Evolutionary conservation across 2,888 invertebrate species (phyloP).

Genomic region (Abrostola tripartita): DNA sequence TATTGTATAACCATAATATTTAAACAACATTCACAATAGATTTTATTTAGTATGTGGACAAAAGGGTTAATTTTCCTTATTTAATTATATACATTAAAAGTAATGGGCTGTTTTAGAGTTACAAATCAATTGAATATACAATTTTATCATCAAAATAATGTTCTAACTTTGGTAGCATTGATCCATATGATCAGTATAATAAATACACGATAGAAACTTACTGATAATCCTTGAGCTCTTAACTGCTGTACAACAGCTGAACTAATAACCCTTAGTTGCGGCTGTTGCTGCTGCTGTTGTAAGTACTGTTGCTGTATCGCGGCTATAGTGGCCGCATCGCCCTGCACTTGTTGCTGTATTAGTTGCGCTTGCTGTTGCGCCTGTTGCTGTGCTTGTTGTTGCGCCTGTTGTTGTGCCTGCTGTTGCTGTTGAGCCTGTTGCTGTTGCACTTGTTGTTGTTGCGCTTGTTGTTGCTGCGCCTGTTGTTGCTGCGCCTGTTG

Average conservation of each 20-base stretch:
- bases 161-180: not conserved
- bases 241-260: slow-evolving; percentile 89
- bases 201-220: slow-evolving; percentile 60
- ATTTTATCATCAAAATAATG: not conserved
- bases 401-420: slow-evolving; percentile 53
- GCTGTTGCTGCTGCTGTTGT: slow-evolving; percentile 87
- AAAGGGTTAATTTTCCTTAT: too few relatives aligned
- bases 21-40: too few relatives aligned
- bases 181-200: not conserved
- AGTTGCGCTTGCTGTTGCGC: slow-evolving; percentile 70
- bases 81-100: too few relatives aligned
- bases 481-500: slow-evolving; percentile 71
- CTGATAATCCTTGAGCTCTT: slow-evolving; percentile 86
- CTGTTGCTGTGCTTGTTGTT: slow-evolving; percentile 63
- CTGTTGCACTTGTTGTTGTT: slow-evolving; percentile 70
- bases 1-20: too few relatives aligned
- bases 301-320: slow-evolving; percentile 85
- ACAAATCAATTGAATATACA: not conserved
- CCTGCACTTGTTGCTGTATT: slow-evolving; percentile 81
- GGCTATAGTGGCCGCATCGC: slow-evolving; percentile 82
- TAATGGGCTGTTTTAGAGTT: too few relatives aligned
- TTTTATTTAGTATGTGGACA: too few relatives aligned
- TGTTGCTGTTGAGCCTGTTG: slow-evolving; percentile 69
- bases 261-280: slow-evolving; percentile 89
- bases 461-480: slow-evolving; percentile 66